Percentiles rank a stretch among this genome's conserved stretches.
Conservation (phyloP, 2,113 vertebrate genomes). For the Falco punctatus region DNA sequence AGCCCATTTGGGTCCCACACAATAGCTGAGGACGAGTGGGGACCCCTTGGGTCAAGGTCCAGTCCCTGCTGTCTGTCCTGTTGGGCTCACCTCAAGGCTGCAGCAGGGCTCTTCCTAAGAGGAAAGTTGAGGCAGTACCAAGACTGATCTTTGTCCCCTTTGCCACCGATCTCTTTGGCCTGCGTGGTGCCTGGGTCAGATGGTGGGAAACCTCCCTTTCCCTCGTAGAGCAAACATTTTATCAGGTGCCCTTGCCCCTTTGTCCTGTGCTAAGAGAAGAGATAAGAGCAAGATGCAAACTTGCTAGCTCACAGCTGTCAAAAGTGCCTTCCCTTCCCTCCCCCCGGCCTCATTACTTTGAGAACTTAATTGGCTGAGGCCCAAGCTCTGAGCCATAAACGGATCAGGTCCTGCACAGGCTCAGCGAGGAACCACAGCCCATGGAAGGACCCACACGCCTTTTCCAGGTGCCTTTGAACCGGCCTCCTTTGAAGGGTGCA, state of each 20-base stretch:
- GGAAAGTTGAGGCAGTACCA: not conserved
- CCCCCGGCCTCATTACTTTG: not conserved
- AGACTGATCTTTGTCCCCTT: not conserved
- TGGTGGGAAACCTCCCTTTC: slow-evolving; percentile 8
- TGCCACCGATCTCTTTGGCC: not conserved
- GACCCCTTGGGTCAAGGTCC: not conserved
- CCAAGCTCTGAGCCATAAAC: not conserved
- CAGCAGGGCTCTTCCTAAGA: not conserved
- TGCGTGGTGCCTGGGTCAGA: not conserved
- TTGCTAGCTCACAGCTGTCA: not conserved
- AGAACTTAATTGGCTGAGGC: not conserved
- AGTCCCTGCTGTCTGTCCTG: not conserved
- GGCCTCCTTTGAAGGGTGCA: not conserved
- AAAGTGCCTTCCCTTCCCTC: not conserved
- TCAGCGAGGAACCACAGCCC: not conserved
- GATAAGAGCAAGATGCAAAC: slow-evolving; percentile 6
- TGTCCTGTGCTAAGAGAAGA: slow-evolving; percentile 2
- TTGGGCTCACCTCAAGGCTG: not conserved
- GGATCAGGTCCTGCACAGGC: not conserved
- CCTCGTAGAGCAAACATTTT: slow-evolving; percentile 24
- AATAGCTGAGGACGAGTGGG: not conserved
- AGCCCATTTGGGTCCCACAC: not conserved
- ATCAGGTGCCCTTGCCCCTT: slow-evolving; percentile 9
- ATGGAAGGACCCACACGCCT: not conserved
- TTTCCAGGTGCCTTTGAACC: not conserved